phyloP scores from a whole-genome alignment of 2,797 vertebrate species.

The Meda fulgida region DNA sequence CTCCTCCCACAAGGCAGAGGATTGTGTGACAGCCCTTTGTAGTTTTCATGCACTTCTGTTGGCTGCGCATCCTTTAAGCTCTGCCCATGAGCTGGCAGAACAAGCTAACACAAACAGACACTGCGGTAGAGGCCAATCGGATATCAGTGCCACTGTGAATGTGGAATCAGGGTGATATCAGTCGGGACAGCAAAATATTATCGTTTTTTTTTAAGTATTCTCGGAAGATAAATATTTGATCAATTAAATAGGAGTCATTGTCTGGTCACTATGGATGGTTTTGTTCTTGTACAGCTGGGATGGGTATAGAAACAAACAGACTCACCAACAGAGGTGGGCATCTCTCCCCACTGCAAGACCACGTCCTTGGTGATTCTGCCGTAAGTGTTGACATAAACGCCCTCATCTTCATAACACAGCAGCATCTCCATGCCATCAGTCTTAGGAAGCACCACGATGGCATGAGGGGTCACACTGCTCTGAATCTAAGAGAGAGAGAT shows the following conservation, averaged over 20 bases:
- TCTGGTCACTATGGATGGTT: not conserved
- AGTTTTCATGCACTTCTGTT: constrained; percentile 14
- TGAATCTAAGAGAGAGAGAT: constrained; percentile 78
- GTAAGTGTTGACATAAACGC: constrained; percentile 89
- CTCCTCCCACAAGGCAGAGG: constrained; percentile 23
- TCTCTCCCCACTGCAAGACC: constrained; percentile 91
- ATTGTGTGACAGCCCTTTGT: constrained; percentile 20
- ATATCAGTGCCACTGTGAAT: not conserved
- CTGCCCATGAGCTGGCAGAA: constrained; percentile 3
- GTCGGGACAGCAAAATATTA: not conserved
- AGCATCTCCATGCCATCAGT: constrained; percentile 92
- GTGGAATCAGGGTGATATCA: not conserved
- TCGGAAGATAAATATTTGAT: not conserved
- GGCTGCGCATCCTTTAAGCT: constrained; percentile 2
- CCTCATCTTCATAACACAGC: constrained; percentile 89
- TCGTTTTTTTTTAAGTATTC: not conserved
- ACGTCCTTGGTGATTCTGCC: constrained; percentile 90
- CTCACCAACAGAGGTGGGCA: constrained; percentile 89
- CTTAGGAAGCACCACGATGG: constrained; percentile 89
- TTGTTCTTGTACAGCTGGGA: not conserved
- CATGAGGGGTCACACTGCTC: constrained; percentile 87
- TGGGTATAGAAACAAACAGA: not conserved
- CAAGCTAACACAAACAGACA: constrained; percentile 10
- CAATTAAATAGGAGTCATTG: not conserved
- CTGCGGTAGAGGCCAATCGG: constrained; percentile 2